Evolutionary conservation across 2,888 invertebrate genomes (phyloP).

Genomic region (Mythimna vitellina): DNA sequence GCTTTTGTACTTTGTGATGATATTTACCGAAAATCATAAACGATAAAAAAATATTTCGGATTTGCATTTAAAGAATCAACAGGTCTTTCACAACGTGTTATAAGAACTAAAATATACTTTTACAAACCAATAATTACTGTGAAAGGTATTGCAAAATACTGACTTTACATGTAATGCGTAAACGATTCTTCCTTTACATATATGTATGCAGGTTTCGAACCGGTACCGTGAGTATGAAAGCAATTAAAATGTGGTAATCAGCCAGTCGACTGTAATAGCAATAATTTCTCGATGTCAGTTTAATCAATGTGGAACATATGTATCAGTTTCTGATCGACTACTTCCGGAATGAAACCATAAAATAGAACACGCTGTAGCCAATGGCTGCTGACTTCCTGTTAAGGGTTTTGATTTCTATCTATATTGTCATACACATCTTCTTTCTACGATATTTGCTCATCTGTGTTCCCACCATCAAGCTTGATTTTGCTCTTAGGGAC

Average conservation of each 20-base stretch:
- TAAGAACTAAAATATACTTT: background rate
- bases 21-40: background rate
- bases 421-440: slow-evolving; percentile 35
- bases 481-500: slow-evolving; percentile 42
- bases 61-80: background rate
- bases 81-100: slow-evolving; percentile 14
- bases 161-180: slow-evolving; percentile 38
- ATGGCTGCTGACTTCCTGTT: background rate
- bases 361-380: background rate
- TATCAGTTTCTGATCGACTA: slow-evolving; percentile 16
- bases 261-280: slow-evolving; percentile 44
- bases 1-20: slow-evolving; percentile 9
- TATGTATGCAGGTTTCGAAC: slow-evolving; percentile 33
- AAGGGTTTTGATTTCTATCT: slow-evolving; percentile 31
- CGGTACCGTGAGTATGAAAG: slow-evolving; percentile 49
- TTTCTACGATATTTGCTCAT: slow-evolving; percentile 34
- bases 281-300: slow-evolving; percentile 41
- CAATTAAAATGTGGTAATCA: slow-evolving; percentile 49
- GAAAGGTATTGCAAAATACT: slow-evolving; percentile 38
- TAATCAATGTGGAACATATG: slow-evolving; percentile 32
- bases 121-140: slow-evolving; percentile 10
- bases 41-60: background rate
- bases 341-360: slow-evolving; percentile 46
- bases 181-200: slow-evolving; percentile 42
- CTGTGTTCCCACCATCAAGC: slow-evolving; percentile 45